Percentiles rank a stretch among this genome's conserved stretches.
These are phyloP conservation scores for Coregonus suidteri DNA, from an alignment of 2,797 vertebrate genomes.

Conservation along the genomic window DNA sequence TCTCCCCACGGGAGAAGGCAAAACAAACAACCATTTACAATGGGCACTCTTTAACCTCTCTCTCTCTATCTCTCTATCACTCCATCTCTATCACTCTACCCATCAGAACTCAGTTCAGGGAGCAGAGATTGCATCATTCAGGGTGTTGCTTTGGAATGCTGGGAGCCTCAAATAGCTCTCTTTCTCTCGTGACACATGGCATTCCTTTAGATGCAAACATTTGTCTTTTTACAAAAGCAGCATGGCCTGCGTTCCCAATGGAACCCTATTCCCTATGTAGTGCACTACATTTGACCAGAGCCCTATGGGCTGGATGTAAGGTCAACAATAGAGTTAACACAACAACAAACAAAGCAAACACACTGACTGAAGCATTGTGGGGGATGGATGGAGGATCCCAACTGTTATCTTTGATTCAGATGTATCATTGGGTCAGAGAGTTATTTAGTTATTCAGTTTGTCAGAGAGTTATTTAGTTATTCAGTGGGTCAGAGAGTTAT, in stretches of 20 bases:
- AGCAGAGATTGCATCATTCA: conserved; percentile 56
- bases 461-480: background rate
- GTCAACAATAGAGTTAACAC: conserved; percentile 64
- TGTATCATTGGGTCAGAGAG: conserved; percentile 36
- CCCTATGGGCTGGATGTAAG: conserved; percentile 40
- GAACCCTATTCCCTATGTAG: background rate
- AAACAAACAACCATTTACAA: conserved; percentile 73
- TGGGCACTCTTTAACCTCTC: conserved; percentile 61
- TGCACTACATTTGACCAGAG: background rate
- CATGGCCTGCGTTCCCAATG: background rate
- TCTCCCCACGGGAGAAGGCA: conserved; percentile 65
- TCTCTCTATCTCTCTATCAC: conserved; percentile 30
- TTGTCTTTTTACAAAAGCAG: conserved; percentile 37
- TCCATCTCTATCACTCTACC: conserved; percentile 50
- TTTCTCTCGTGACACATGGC: conserved; percentile 40
- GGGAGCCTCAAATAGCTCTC: conserved; percentile 39
- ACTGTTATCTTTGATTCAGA: conserved; percentile 69
- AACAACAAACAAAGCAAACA: conserved; percentile 49
- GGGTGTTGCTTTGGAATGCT: conserved; percentile 29
- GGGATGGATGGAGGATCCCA: conserved; percentile 49
- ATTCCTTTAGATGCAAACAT: conserved; percentile 45
- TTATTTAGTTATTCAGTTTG: conserved; percentile 58
- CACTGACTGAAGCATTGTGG: conserved; percentile 53
- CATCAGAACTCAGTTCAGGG: conserved; percentile 42
- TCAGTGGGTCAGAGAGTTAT: conserved; percentile 32